Evolutionary conservation across 2,797 vertebrate genomes (phyloP).

Genomic region (Tragelaphus oryx): DNA sequence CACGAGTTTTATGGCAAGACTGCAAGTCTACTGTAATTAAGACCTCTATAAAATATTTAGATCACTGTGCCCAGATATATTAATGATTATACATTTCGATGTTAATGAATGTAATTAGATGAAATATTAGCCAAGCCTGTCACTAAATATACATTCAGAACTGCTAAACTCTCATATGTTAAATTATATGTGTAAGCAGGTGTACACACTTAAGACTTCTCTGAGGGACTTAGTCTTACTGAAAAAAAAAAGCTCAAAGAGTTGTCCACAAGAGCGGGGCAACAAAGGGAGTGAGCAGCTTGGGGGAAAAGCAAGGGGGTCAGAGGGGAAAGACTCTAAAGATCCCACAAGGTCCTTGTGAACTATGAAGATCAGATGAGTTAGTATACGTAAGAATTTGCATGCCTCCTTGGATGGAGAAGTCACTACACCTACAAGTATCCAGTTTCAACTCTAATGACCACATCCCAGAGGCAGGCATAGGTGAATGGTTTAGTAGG

Average conservation of each 20-base stretch:
- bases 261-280: background rate
- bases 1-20: background rate
- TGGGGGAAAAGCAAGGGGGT: rapidly evolving
- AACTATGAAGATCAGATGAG: background rate
- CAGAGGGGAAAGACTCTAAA: background rate
- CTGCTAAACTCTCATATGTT: background rate
- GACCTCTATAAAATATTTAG: conserved; percentile 56
- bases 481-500: background rate
- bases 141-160: conserved; percentile 44
- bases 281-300: background rate
- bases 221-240: background rate
- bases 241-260: background rate
- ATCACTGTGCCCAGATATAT: background rate
- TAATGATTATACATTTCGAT: conserved; percentile 59
- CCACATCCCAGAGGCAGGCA: background rate
- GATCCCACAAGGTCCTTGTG: background rate
- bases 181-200: background rate
- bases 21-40: conserved; percentile 45
- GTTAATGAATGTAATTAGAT: conserved; percentile 62
- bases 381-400: background rate
- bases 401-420: background rate
- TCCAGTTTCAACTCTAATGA: background rate
- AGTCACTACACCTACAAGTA: background rate
- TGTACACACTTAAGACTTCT: background rate
- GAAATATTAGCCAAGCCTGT: conserved; percentile 54